Evolutionary conservation across 2,797 vertebrate genomes (phyloP), one percentile per base, ranked within the genome.

Genomic region (Sparus aurata): DNA sequence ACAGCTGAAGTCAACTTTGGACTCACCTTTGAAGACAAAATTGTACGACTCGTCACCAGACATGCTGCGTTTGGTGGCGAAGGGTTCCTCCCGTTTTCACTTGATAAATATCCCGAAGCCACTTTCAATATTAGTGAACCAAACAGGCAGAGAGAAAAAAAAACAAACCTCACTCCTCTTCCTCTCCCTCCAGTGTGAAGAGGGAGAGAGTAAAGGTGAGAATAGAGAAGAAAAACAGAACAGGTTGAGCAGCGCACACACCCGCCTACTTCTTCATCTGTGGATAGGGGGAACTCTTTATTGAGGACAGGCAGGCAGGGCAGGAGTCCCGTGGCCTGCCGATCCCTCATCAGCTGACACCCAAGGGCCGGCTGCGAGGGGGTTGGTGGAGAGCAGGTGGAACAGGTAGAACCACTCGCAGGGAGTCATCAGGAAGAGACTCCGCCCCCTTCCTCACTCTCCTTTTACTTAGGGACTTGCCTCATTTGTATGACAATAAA

Each of bases 1-100:
- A 77, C 25, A 79, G 59, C 38, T 66, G 8, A 45, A 69, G 41
- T 45, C 79, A 85, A 86, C 30, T 34, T 34, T 68, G 0, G 15
- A 80, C 95, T 95, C 85, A 96, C 95, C 95, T 93, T 96, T 96
- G 79, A 95, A 96, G 77, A 96, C 95, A 91, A 96, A 96, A 88
- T 96, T 96, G 88, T 95, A 96, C 1, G 91, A 82, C 22, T 96
- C 93, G 77, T 96, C 94, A 34, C 93, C 91, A 38, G 92, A 93
- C 95, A 96, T 96, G 75, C 52, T 90, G 87, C 60, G 23, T 41
- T 78, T 72, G 75, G 76, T 27, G 75, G 59, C 18, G n/a, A 53
- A 55, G 52, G 62, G 18, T 34, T 73, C 69, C 64, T 59, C 34
- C 34, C 34, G 34, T 20, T 71, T 78, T 69, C 60, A 27, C 69